These are phyloP conservation scores for Zosterops pallidus DNA, from an alignment of 2,113 vertebrate genomes.

Conservation along the genomic window DNA sequence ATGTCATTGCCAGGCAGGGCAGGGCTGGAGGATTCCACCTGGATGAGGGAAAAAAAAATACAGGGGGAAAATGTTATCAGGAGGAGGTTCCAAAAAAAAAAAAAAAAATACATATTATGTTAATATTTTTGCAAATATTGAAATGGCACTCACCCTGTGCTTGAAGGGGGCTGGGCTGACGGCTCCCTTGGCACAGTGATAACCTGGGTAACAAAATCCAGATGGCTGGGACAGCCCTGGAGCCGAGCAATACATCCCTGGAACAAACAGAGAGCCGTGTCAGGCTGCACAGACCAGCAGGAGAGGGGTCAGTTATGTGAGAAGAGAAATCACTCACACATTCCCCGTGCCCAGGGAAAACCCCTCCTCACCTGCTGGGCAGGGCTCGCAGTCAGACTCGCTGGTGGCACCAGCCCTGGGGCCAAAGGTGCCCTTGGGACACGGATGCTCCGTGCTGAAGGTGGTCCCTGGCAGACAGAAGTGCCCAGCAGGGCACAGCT, in stretches of 20 bases:
- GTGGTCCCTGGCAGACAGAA: constrained; percentile 81
- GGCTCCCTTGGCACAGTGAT: constrained; percentile 83
- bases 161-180: constrained; percentile 78
- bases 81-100: neutral
- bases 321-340: rapidly evolving
- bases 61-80: rapidly evolving
- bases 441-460: constrained; percentile 76
- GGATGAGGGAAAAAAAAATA: neutral
- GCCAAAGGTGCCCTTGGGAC: constrained; percentile 83
- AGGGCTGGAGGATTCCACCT: constrained; percentile 76
- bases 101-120: no score
- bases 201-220: constrained; percentile 82
- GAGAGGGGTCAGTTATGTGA: rapidly evolving
- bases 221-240: constrained; percentile 79
- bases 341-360: neutral
- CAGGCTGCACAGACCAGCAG: no score
- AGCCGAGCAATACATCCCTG: constrained; percentile 87
- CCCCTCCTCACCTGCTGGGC: constrained; percentile 79
- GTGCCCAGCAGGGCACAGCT: constrained; percentile 77
- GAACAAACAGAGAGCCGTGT: neutral
- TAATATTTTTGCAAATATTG: no score
- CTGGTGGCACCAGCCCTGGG: constrained; percentile 70
- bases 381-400: constrained; percentile 78
- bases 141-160: constrained; percentile 65
- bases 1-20: constrained; percentile 70